Percentiles rank a stretch among this genome's conserved stretches.
Conservation (phyloP, 2,113 vertebrate species). For the Heliornis fulica region DNA sequence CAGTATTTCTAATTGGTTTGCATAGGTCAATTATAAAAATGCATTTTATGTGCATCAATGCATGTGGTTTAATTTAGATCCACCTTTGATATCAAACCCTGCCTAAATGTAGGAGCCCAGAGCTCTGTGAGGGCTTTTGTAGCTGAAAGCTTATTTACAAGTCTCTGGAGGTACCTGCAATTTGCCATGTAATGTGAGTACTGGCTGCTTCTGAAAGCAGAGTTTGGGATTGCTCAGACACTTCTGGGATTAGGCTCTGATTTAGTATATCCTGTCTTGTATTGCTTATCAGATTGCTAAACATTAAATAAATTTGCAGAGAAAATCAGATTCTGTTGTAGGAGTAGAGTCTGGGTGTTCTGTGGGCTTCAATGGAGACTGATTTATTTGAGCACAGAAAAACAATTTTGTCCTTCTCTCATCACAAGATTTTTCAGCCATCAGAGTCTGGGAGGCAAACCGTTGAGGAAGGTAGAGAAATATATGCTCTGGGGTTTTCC, state of each 20-base stretch:
- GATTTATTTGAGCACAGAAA: background rate
- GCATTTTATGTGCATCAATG: background rate
- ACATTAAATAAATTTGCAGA: constrained; percentile 21
- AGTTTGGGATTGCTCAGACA: background rate
- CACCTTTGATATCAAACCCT: background rate
- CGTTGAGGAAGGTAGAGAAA: background rate
- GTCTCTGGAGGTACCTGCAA: background rate
- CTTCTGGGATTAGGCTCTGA: background rate
- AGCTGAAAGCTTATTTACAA: background rate
- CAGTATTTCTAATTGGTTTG: background rate
- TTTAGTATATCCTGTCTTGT: background rate
- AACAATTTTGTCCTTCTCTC: background rate
- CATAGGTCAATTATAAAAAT: background rate
- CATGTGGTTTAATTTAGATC: background rate
- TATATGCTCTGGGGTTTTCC: background rate
- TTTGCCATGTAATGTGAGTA: background rate
- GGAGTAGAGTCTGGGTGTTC: background rate
- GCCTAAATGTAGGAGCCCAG: background rate
- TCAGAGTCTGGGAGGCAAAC: background rate
- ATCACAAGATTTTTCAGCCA: background rate
- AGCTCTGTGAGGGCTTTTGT: background rate
- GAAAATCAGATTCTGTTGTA: background rate
- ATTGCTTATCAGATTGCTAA: constrained; percentile 8
- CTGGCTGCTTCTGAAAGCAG: background rate
- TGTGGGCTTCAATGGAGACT: background rate